Evolutionary conservation across 2,113 vertebrate genomes (phyloP), one percentile per base, ranked within the genome.

Genomic region (Sigmodon hispidus): DNA sequence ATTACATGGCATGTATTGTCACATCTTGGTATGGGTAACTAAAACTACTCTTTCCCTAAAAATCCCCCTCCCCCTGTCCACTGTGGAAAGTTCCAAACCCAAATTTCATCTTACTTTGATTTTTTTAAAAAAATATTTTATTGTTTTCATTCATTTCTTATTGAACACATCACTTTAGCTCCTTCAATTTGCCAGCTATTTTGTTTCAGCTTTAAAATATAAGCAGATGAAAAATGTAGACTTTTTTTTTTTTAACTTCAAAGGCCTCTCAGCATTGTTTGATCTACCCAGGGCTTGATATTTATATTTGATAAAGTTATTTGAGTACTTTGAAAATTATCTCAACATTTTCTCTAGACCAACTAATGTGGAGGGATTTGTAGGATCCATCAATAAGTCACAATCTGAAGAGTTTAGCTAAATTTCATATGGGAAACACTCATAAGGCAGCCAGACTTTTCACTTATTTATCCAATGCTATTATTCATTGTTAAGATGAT

Each of bases 321-420:
- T 63, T 52, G 43, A 92, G 13, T 24, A 40, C 17, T 89, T n/a
- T 96, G 24, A 61, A 90, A 93, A 87, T 85, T 45, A 12, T 21
- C 1, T 93, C 50, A 70, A 36, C 24, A 16, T 93, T 95, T 94
- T 86, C 80, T 88, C 36, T 86, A 91, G 29, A 69, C 80, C 79
- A 93, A n/a, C 36, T 19, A 67, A 87, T 65, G 13, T 21, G 52
- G 0, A 73, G 24, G 24, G 7, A n/a, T 85, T 96, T 92, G 15
- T 59, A 50, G 43, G 12, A 24, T 67, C 72, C 6, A 8, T 72
- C 45, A 93, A 70, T 22, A 61, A 90, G 36, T 17, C 12, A 40
- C 16, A 77, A 9, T 45, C 77, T 22, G 40, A 87, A 94, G 31
- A 91, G 65, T 59, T 91, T 55, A 7, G 40, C 8, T 76, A 83